phyloP scores from a whole-genome alignment of 2,113 vertebrate species.

The Noturus placidus region DNA sequence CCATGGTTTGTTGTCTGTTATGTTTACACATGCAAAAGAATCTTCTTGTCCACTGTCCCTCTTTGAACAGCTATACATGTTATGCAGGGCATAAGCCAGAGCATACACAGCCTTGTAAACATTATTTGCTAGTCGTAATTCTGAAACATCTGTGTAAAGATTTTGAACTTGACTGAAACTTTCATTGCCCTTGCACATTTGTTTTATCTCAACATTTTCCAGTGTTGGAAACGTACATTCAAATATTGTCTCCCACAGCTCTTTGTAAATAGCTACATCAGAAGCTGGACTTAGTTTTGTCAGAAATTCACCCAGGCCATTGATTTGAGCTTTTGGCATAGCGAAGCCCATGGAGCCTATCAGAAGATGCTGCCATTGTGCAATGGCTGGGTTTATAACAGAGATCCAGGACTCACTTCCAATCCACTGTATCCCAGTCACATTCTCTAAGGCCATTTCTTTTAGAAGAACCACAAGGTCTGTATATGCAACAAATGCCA shows the following conservation, averaged over 20 bases:
- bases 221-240: slow-evolving; percentile 52
- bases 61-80: slow-evolving; percentile 35
- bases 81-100: slow-evolving; percentile 56
- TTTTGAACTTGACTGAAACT: slow-evolving; percentile 54
- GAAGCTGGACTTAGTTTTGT: slow-evolving; percentile 44
- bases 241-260: slow-evolving; percentile 59
- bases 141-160: slow-evolving; percentile 67
- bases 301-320: slow-evolving; percentile 54
- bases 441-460: slow-evolving; percentile 49
- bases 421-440: not conserved
- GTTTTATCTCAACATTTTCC: slow-evolving; percentile 26
- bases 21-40: slow-evolving; percentile 33
- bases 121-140: slow-evolving; percentile 67
- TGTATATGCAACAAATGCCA: slow-evolving; percentile 68
- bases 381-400: slow-evolving; percentile 51
- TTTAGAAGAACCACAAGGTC: slow-evolving; percentile 57
- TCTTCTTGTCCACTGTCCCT: not conserved
- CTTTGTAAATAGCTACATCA: slow-evolving; percentile 45
- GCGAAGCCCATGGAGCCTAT: slow-evolving; percentile 61
- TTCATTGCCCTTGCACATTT: slow-evolving; percentile 52
- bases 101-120: slow-evolving; percentile 62
- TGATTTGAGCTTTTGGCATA: slow-evolving; percentile 57
- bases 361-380: slow-evolving; percentile 52
- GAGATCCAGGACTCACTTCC: slow-evolving; percentile 57
- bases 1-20: slow-evolving; percentile 45